Conservation (phyloP, 1,140 invertebrate genomes). For the Psilanteris sp. region DNA sequence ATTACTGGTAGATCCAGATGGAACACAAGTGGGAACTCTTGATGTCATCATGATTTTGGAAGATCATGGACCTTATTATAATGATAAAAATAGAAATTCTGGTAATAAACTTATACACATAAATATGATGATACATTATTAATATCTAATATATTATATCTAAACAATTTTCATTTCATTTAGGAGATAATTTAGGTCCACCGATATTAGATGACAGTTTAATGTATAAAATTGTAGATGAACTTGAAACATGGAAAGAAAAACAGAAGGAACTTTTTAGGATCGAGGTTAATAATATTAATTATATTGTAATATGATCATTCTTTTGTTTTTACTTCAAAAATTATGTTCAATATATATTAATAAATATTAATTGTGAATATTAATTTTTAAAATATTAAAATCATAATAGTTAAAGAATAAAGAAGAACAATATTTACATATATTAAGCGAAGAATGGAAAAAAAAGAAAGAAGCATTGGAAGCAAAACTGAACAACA, state of each 20-base stretch:
- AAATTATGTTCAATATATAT: too few species aligned
- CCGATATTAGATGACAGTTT: conserved; percentile 78
- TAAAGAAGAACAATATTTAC: conserved; percentile 76
- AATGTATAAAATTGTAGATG: conserved; percentile 79
- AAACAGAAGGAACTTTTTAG: conserved; percentile 78
- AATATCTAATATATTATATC: too few species aligned
- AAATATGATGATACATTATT: too few species aligned
- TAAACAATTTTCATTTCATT: too few species aligned
- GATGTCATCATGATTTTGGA: conserved; percentile 70
- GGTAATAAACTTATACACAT: conserved; percentile 48
- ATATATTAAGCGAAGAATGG: conserved; percentile 76
- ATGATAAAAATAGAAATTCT: conserved; percentile 60
- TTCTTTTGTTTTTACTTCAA: too few species aligned
- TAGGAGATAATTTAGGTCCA: conserved; percentile 74
- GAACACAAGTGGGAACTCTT: conserved; percentile 67
- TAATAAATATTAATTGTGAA: not conserved
- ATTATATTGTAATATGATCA: too few species aligned
- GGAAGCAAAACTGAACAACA: conserved; percentile 73
- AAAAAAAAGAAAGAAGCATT: conserved; percentile 72
- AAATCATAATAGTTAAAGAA: conserved; percentile 67
- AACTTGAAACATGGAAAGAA: conserved; percentile 81
- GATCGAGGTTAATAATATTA: conserved; percentile 72
- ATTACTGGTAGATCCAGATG: conserved; percentile 63
- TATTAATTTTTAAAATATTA: not conserved
- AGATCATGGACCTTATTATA: conserved; percentile 71